phyloP scores from a whole-genome alignment of 2,888 invertebrate genomes.

The Odontocolon sp. region DNA sequence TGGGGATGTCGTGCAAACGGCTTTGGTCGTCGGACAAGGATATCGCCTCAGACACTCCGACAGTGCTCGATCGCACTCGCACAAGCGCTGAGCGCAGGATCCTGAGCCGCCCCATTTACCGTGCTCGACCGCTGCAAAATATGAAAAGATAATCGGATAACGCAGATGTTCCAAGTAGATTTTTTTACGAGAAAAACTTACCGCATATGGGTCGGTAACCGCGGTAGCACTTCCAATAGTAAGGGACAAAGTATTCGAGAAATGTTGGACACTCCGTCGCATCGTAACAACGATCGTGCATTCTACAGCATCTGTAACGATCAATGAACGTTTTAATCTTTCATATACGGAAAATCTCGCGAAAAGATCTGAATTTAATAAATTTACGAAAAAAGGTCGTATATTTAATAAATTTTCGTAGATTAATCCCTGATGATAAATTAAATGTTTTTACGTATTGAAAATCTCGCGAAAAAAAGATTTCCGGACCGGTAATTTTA shows the following conservation, averaged over 20 bases:
- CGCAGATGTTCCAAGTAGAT: constrained; percentile 2
- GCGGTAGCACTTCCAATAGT: constrained; percentile 92
- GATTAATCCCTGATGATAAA: too few relatives aligned
- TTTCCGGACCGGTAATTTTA: too few relatives aligned
- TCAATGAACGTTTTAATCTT: neutral
- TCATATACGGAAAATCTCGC: too few relatives aligned
- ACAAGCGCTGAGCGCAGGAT: constrained; percentile 89
- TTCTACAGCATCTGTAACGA: constrained; percentile 86
- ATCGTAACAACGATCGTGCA: constrained; percentile 93
- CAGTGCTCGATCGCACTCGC: constrained; percentile 91
- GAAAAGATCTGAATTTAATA: neutral
- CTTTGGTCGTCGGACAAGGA: constrained; percentile 87
- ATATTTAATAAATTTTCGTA: too few relatives aligned
- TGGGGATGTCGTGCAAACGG: constrained; percentile 89
- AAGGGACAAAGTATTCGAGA: constrained; percentile 92
- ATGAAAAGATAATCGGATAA: neutral
- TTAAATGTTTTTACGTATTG: too few relatives aligned
- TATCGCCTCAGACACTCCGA: constrained; percentile 90
- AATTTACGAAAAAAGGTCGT: constrained; percentile 12
- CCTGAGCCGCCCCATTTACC: constrained; percentile 84
- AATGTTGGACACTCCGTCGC: constrained; percentile 89
- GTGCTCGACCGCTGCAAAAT: constrained; percentile 82
- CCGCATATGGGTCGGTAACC: constrained; percentile 89
- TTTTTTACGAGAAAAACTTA: constrained; percentile 78
- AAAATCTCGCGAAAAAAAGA: too few relatives aligned